A percentile compares a stretch with the other conserved stretches of the same genome.
Evolutionary conservation across 2,113 vertebrate species (phyloP).

Genomic region (Rhegmatorhina hoffmannsi): DNA sequence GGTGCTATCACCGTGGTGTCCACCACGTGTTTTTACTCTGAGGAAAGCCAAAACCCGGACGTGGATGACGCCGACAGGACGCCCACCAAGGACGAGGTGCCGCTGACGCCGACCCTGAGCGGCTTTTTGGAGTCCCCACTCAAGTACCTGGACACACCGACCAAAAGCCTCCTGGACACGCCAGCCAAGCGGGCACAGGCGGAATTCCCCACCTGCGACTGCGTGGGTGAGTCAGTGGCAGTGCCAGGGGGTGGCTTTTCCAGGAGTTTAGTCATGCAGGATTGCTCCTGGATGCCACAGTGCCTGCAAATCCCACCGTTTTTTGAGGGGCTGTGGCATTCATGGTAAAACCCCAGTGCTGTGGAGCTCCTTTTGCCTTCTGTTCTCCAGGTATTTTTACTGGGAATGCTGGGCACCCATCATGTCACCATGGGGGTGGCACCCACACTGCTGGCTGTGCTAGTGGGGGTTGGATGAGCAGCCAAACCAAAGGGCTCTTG

Average conservation of each 20-base stretch:
- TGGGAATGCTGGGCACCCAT: background rate
- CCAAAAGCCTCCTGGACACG: constrained; percentile 91
- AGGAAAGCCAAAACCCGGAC: constrained; percentile 73
- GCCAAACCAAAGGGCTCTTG: background rate
- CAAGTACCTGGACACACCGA: constrained; percentile 92
- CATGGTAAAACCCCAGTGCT: rapidly evolving
- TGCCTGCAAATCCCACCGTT: rapidly evolving
- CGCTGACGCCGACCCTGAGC: constrained; percentile 88
- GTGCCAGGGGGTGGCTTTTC: background rate
- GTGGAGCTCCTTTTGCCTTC: background rate
- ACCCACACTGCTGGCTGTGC: rapidly evolving
- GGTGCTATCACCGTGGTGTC: constrained; percentile 94
- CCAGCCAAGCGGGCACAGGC: constrained; percentile 89
- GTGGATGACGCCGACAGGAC: constrained; percentile 77
- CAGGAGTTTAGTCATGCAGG: background rate
- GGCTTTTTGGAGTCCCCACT: constrained; percentile 95
- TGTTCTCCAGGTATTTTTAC: background rate
- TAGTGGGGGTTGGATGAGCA: rapidly evolving
- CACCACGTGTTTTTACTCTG: constrained; percentile 88
- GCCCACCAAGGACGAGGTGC: constrained; percentile 86
- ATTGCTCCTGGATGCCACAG: rapidly evolving
- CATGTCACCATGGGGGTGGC: rapidly evolving
- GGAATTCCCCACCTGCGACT: constrained; percentile 92
- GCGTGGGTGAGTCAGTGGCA: constrained; percentile 85
- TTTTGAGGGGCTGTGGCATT: rapidly evolving